These are phyloP conservation scores for Struthidea cinerea DNA, from an alignment of 2,113 vertebrate species.

Conservation along the genomic window DNA sequence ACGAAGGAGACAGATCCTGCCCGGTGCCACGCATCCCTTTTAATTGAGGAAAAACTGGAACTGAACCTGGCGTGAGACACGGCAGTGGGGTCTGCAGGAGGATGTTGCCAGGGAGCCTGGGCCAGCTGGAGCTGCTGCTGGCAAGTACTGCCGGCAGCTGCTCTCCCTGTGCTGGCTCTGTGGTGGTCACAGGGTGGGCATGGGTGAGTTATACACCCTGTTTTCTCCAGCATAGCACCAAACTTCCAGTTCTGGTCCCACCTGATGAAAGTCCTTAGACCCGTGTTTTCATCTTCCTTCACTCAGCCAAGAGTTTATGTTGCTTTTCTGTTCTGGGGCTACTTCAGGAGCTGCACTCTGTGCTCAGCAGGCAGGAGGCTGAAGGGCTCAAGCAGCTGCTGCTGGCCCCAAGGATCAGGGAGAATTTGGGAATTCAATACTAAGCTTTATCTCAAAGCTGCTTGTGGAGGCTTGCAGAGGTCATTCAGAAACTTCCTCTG, in stretches of 20 bases:
- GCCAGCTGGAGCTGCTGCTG: neutral
- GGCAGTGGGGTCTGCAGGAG: neutral
- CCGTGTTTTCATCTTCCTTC: neutral
- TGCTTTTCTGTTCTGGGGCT: neutral
- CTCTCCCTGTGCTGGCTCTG: neutral
- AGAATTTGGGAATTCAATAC: neutral
- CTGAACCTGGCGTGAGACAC: neutral
- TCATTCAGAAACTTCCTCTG: neutral
- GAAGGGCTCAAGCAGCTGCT: neutral
- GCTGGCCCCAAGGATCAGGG: rapidly evolving
- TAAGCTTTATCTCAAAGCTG: neutral
- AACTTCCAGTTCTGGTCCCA: neutral
- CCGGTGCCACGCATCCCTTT: neutral
- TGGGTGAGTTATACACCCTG: neutral
- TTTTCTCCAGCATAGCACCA: neutral
- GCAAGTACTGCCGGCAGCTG: neutral
- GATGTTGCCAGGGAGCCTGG: neutral
- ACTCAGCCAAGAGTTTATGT: neutral
- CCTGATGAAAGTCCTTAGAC: neutral
- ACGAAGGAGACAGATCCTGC: neutral
- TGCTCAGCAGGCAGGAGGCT: neutral
- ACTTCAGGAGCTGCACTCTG: neutral
- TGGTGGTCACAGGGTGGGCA: rapidly evolving
- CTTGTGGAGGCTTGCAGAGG: neutral
- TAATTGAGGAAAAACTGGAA: conserved; percentile 9